Conservation (phyloP, 2,113 vertebrate species). For the Physeter macrocephalus region DNA sequence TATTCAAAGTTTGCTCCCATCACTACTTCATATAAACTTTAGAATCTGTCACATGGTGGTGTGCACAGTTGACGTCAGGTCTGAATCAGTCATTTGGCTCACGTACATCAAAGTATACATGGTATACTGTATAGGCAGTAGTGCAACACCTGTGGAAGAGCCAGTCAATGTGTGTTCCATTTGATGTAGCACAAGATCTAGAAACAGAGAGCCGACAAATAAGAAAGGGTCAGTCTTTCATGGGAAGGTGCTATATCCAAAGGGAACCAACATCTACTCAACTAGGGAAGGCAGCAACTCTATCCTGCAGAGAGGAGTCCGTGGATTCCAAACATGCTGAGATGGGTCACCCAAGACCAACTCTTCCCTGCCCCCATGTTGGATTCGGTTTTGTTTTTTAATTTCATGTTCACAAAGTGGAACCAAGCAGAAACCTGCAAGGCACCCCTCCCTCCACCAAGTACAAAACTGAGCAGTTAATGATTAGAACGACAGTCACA, state of each 20-base stretch:
- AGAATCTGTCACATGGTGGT: neutral
- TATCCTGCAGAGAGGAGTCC: neutral
- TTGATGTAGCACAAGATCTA: neutral
- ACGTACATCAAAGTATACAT: rapidly evolving
- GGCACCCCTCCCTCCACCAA: neutral
- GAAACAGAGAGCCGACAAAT: neutral
- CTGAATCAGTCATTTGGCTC: neutral
- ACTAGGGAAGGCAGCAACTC: neutral
- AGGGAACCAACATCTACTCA: neutral
- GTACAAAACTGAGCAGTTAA: neutral
- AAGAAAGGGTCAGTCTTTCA: neutral
- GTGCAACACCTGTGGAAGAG: neutral
- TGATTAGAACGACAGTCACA: neutral
- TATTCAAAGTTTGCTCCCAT: neutral
- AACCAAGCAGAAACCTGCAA: neutral
- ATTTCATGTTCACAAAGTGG: neutral
- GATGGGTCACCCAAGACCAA: neutral
- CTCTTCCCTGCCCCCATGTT: neutral
- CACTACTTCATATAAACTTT: neutral
- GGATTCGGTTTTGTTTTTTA: neutral
- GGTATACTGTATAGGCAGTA: too few species aligned
- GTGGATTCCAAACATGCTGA: rapidly evolving
- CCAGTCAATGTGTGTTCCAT: too few species aligned
- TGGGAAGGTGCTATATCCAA: neutral
- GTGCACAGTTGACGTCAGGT: neutral